Evolutionary conservation across 2,113 vertebrate genomes (phyloP), one percentile per base, ranked within the genome.

Genomic region (Hoplias malabaricus): DNA sequence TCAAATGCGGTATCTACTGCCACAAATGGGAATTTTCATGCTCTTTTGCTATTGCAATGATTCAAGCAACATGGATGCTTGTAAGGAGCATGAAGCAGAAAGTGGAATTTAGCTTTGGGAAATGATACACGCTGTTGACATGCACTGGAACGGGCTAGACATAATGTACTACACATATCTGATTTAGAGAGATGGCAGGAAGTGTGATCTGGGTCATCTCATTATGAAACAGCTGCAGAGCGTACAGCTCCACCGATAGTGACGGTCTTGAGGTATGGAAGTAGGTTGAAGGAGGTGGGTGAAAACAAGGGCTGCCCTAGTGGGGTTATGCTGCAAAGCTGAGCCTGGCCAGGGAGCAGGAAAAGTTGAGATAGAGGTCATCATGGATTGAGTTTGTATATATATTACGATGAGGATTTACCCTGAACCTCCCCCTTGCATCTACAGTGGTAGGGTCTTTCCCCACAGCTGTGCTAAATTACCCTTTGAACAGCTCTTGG

Each of bases 191-290:
- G n/a, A 59, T 77, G 81, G 66, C 75, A 86, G 79, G 69, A 84
- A 88, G 85, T 73, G 79, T 81, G 82, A 90, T 90, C 86, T 91
- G 86, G 90, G 89, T 92, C 87, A 90, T 77, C 80, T 89, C 84
- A 86, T 87, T 86, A 82, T 66, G 84, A 89, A 85, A 88, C 88
- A 65, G 77, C 77, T 82, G 79, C 0, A 21, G 76, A 82, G 78
- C 82, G 79, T 81, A 79, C 82, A 87, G 36, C 57, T 56, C 80
- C 79, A 66, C 82, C 76, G 83, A 6, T 82, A 25, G 73, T 12
- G 31, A 78, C 59, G 80, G 72, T 62, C 13, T 54, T 21, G 23
- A 69, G 40, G 29, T 42, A 14, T 69, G 84, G 77, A 46, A 82
- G 75, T 23, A 21, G 31, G 36, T 19, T 23, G 3, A 53, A 2